Base-by-base conservation (phyloP, 2,113 vertebrate species). In the Pachycephala philippinensis region DNA sequence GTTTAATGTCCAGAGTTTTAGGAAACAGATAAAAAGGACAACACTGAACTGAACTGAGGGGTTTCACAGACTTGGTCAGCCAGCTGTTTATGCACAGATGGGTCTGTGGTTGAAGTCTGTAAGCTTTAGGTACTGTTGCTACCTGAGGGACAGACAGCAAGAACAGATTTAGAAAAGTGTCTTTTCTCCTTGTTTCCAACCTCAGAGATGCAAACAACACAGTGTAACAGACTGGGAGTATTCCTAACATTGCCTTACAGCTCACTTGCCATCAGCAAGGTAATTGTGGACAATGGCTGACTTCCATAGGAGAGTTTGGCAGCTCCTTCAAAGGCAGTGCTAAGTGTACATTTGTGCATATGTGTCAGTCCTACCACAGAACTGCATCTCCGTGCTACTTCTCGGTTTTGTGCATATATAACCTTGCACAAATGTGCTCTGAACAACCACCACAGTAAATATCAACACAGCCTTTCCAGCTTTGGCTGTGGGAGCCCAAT, bases 361-460 rank as follows among this genome's bases (percentile, higher is more conserved):
- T 31, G 17, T 54, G 39, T 47, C 37, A 87, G 44, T 27, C 27
- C n/a, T 40, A 2, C 9, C 30, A 47, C 35, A 64, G 8, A 87
- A 14, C 37, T 61, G 54, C 54, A 77, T 35, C 33, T 78, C 65
- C 6, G 7, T 39, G 40, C 12, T 40, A 0, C 53, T 63, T 80
- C 54, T 77, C 0, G 0, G 3, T 9, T 81, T 68, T 70, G 26
- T 59, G 66, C 5, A 2, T 10, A 2, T 11, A 35, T 26, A 24
- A 35, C 33, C 47, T 42, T 3, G 18, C 3, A 1, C 26, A 45
- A 3, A 4, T 19, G 22, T 35, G 33, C 16, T 77, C 52, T 82
- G 47, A 78, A 54, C 28, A 84, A 66, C 8, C 31, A 14, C 15
- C 1, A 3, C 15, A 21, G n/a, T 42, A 63, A 82, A 47, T 50